A percentile compares a stretch with the other conserved stretches of the same genome.
Evolutionary conservation across 1,140 invertebrate genomes (phyloP).

Genomic region (Fopius arisanus): DNA sequence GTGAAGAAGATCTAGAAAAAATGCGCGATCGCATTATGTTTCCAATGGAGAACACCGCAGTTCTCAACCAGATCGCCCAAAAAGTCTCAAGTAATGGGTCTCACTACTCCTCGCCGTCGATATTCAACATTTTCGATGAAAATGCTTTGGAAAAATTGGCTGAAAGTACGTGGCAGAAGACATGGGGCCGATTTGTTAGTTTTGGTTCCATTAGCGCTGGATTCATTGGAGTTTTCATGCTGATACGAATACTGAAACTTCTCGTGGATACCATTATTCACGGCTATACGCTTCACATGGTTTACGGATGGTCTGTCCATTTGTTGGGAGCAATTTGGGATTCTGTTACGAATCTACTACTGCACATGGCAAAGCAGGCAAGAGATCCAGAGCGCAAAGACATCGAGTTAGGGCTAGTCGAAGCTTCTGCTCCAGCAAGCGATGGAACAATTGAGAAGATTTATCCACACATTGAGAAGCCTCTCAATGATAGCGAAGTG

Average conservation of each 20-base stretch:
- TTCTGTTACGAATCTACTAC: background rate
- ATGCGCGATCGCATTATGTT: too few species aligned
- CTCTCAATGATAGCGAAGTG: too few species aligned
- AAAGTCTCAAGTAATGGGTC: too few species aligned
- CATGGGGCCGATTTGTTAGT: conserved; percentile 2
- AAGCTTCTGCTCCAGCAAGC: background rate
- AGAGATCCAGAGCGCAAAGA: background rate
- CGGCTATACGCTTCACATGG: conserved; percentile 28
- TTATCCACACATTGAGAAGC: too few species aligned
- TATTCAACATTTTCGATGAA: background rate
- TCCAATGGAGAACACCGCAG: too few species aligned
- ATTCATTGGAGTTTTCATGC: conserved; percentile 27
- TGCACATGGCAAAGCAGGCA: background rate
- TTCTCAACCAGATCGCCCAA: too few species aligned
- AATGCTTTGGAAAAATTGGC: conserved; percentile 24
- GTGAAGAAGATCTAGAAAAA: background rate
- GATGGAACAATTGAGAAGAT: too few species aligned
- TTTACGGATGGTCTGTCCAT: conserved; percentile 30
- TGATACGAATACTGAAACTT: conserved; percentile 11
- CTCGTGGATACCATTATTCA: conserved; percentile 26
- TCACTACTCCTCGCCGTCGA: background rate
- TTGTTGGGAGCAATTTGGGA: conserved; percentile 10
- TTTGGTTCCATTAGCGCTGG: too few species aligned
- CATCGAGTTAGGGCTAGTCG: too few species aligned
- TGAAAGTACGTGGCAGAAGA: conserved; percentile 23